Evolutionary conservation across 1,140 invertebrate species (phyloP).

Genomic region (Centruroides sculpturatus): DNA sequence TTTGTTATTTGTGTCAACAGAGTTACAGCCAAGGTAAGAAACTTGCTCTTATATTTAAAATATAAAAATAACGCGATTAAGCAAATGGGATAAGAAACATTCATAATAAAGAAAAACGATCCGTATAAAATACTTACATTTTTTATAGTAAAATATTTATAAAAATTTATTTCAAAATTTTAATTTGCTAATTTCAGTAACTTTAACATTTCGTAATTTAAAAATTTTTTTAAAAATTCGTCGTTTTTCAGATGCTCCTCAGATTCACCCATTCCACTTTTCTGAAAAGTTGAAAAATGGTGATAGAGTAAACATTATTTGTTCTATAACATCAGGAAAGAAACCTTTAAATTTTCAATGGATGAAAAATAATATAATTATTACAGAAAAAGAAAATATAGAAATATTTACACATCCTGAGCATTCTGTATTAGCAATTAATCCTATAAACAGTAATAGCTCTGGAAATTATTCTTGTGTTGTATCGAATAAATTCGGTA

Average conservation of each 20-base stretch:
- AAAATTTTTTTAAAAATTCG: too few species aligned
- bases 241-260: slow-evolving; percentile 5
- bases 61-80: too few species aligned
- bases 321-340: neutral
- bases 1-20: too few species aligned
- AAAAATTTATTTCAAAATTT: too few species aligned
- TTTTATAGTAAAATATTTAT: too few species aligned
- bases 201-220: too few species aligned
- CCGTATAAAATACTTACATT: too few species aligned
- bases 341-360: slow-evolving; percentile 11
- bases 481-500: neutral
- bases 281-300: slow-evolving; percentile 6
- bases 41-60: too few species aligned
- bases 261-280: slow-evolving; percentile 9
- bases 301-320: slow-evolving; percentile 3
- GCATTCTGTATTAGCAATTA: neutral
- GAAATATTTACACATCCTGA: neutral
- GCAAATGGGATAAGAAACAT: too few species aligned
- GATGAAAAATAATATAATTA: slow-evolving; percentile 7
- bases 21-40: too few species aligned
- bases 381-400: neutral
- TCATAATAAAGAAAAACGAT: too few species aligned
- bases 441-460: neutral
- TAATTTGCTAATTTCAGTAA: too few species aligned
- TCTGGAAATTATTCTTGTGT: neutral